Base-by-base conservation (phyloP, 1,140 invertebrate genomes). In the Thereuonema tuberculata region DNA sequence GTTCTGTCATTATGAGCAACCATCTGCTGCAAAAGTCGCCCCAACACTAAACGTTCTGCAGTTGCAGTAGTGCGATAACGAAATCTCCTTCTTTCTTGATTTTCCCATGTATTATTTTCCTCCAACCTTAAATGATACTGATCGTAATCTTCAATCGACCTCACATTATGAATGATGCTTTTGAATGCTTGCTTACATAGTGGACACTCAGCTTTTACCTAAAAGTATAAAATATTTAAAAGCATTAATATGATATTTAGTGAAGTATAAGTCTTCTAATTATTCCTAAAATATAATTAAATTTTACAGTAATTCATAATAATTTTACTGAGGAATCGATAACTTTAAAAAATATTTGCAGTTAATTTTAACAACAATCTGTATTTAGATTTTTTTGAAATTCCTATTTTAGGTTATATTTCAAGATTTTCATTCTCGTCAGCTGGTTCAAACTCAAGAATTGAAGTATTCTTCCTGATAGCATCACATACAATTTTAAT, bases 141-240 rank as follows among this genome's bases (percentile, higher is more conserved):
- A 66, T 95, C 90, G 74, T 89, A 94, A 66, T 93, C 87, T 63
- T 85, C 79, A 70, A 86, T 84, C 1, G 87, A 87, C 63, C 84
- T 81, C 2, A 95, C 85, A 81, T 91, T 94, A 70, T 94, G 89
- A 64, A 94, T 89, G 37, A 96, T 95, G 2, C 84, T 86, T 65
- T 83, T 86, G 70, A 96, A 95, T 2, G 81, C 80, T 68, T 92
- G 87, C 67, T 96, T 95, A 74, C 93, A 97, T 0, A 97, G 74
- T 2, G 93, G 93, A 74, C 93, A 97, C 69, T 90, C 91, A 15
- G 89, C 80, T 74, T 95, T 94, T 9, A 94, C 84, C 81, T 67
- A 62, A 53, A 66, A 70, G 28, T 28, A 31, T 5, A 28, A 62
- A 46, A 58, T 14, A 21, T 9, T 37, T 37, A 17, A 17, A 37